phyloP scores from a whole-genome alignment of 2,797 vertebrate species.

The Rallus crepitans region DNA sequence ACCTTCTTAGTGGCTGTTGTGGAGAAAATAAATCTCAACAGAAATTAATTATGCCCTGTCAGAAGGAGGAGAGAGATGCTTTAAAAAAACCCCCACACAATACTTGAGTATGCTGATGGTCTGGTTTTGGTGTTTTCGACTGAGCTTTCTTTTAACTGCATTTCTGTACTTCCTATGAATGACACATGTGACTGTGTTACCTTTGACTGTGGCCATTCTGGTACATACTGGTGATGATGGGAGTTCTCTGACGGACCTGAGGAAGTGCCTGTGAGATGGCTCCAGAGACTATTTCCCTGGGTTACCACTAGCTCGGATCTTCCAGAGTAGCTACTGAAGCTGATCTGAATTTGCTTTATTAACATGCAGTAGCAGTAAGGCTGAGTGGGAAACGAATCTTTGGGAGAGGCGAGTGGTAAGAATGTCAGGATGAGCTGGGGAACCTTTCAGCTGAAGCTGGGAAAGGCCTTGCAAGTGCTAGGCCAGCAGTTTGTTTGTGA shows the following conservation, averaged over 20 bases:
- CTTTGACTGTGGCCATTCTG: rapidly evolving
- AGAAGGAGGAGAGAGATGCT: neutral
- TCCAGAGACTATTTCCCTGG: neutral
- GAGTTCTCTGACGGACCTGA: too few relatives aligned
- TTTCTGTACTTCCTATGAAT: neutral
- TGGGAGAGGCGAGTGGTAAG: neutral
- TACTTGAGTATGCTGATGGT: neutral
- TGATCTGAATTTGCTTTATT: neutral
- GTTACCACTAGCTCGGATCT: neutral
- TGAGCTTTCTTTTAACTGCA: neutral
- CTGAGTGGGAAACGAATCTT: neutral
- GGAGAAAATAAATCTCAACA: neutral
- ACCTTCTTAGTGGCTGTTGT: neutral
- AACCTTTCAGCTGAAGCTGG: neutral
- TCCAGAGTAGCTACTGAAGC: neutral
- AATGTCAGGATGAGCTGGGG: neutral
- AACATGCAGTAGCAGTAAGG: neutral
- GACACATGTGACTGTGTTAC: rapidly evolving
- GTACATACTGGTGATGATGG: rapidly evolving
- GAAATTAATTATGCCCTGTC: neutral
- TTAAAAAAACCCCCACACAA: neutral
- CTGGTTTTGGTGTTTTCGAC: neutral
- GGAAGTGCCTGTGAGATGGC: too few relatives aligned
- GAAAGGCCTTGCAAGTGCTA: neutral
- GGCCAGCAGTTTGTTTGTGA: neutral